A percentile compares a stretch with the other conserved stretches of the same genome.
phyloP scores from a whole-genome alignment of 2,888 invertebrate species.

The Drosophila mulleri region DNA sequence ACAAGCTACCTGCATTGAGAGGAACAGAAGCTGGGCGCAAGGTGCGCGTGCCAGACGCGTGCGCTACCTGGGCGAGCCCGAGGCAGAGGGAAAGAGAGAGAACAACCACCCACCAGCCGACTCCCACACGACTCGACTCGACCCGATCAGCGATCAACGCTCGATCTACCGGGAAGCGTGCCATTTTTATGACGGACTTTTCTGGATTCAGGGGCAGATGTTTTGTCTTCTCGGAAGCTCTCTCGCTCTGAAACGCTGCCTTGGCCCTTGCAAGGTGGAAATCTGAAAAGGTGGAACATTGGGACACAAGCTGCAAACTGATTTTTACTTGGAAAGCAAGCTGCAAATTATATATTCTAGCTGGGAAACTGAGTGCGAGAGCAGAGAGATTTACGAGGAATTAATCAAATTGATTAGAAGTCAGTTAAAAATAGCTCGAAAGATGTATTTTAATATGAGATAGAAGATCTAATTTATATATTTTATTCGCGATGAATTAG shows the following conservation, averaged over 20 bases:
- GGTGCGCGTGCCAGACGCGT: slow-evolving; percentile 69
- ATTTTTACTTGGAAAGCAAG: slow-evolving; percentile 38
- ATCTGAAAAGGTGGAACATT: slow-evolving; percentile 37
- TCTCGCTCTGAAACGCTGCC: slow-evolving; percentile 20
- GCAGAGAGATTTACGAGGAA: slow-evolving; percentile 15
- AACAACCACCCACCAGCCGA: slow-evolving; percentile 15
- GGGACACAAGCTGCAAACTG: slow-evolving; percentile 47
- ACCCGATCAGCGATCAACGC: slow-evolving; percentile 13
- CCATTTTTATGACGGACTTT: slow-evolving; percentile 41
- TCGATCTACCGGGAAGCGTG: slow-evolving; percentile 64
- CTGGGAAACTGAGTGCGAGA: not conserved
- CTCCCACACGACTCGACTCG: slow-evolving; percentile 14
- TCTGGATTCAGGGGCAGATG: slow-evolving; percentile 67
- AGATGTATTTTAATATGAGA: not conserved
- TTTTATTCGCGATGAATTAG: not conserved
- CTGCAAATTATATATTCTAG: slow-evolving; percentile 23
- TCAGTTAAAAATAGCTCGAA: not conserved
- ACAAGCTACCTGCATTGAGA: slow-evolving; percentile 31
- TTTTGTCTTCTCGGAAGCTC: slow-evolving; percentile 71
- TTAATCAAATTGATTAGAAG: slow-evolving; percentile 11
- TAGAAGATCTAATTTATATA: not conserved
- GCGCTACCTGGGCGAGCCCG: slow-evolving; percentile 54
- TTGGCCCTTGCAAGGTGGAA: slow-evolving; percentile 43
- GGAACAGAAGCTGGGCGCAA: slow-evolving; percentile 8
- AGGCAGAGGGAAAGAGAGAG: not conserved